Conservation (phyloP, 2,797 vertebrate genomes). For the Acanthiza pusilla region DNA sequence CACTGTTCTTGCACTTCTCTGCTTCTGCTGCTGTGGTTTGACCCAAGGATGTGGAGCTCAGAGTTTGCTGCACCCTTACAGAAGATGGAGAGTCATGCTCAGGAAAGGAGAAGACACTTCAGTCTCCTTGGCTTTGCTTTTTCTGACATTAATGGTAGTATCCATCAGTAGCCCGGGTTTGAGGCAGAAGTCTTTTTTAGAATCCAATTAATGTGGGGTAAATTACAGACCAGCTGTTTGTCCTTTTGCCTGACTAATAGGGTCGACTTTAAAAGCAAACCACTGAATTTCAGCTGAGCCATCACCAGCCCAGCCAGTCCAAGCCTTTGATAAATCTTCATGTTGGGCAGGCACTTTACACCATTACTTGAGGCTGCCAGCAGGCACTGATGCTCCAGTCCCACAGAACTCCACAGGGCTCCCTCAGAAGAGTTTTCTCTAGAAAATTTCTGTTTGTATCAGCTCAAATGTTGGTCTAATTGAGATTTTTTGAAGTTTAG, state of each 20-base stretch:
- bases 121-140: not conserved
- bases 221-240: not conserved
- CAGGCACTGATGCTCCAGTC: not conserved
- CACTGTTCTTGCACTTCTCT: not conserved
- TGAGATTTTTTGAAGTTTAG: not conserved
- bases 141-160: not conserved
- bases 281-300: not conserved
- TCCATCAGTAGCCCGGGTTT: not conserved
- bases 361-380: not conserved
- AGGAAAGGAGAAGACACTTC: not conserved
- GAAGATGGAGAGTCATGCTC: not conserved
- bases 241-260: not conserved
- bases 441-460: not conserved
- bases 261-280: not conserved
- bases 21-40: not conserved
- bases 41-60: not conserved
- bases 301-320: not conserved
- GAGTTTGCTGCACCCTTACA: not conserved
- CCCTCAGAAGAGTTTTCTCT: not conserved
- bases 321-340: not conserved
- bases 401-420: not conserved
- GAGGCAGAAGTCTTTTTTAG: not conserved
- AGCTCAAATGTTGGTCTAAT: not conserved
- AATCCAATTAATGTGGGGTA: not conserved
- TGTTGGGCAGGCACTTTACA: not conserved